Conservation (phyloP, 2,888 invertebrate genomes). For the Drosophila lutescens region DNA sequence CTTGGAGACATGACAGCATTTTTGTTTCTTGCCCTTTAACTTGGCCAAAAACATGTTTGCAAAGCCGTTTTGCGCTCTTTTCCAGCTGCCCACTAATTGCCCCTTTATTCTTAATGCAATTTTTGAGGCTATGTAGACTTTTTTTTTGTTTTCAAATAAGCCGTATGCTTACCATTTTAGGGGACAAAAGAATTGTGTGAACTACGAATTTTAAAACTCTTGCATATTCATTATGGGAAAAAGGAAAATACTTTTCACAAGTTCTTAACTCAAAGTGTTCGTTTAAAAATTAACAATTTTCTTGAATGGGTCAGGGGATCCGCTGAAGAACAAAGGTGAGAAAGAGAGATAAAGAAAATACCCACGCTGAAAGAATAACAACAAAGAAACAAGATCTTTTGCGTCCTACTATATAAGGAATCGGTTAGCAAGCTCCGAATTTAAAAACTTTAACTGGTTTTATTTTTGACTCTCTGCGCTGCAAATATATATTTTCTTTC, state of each 20-base stretch:
- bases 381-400: not conserved
- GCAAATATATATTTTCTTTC: not conserved
- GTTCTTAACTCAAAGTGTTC: slow-evolving; percentile 41
- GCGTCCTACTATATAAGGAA: slow-evolving; percentile 10
- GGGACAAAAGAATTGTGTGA: slow-evolving; percentile 53
- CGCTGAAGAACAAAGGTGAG: slow-evolving; percentile 27
- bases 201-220: slow-evolving; percentile 15
- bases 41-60: slow-evolving; percentile 33
- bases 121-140: slow-evolving; percentile 21
- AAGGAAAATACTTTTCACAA: slow-evolving; percentile 21
- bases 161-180: slow-evolving; percentile 7
- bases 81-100: slow-evolving; percentile 30
- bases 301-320: slow-evolving; percentile 9
- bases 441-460: not conserved
- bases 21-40: slow-evolving; percentile 43
- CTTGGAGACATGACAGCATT: slow-evolving; percentile 34
- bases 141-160: slow-evolving; percentile 12
- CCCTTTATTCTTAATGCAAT: slow-evolving; percentile 39
- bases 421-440: not conserved
- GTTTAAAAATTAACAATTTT: slow-evolving; percentile 40
- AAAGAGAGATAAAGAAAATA: slow-evolving; percentile 16
- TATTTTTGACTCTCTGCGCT: not conserved
- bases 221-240: slow-evolving; percentile 55
- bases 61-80: slow-evolving; percentile 18
- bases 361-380: not conserved